Evolutionary conservation across 1,140 invertebrate species (phyloP).

Genomic region (Drosophila saltans): DNA sequence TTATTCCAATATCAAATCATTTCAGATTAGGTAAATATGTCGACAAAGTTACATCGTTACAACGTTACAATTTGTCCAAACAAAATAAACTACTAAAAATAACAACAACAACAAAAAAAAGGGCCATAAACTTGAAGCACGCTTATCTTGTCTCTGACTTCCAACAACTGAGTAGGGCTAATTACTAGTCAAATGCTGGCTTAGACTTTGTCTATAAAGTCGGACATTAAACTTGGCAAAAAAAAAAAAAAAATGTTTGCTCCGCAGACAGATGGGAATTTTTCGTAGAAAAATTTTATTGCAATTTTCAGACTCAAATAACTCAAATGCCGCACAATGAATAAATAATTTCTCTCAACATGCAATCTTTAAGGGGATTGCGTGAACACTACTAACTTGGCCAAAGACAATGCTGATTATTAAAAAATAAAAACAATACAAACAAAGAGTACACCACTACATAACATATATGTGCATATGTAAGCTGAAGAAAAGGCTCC

Average conservation of each 20-base stretch:
- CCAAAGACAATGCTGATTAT: conserved; percentile 17
- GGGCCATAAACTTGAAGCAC: conserved; percentile 36
- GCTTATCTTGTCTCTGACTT: conserved; percentile 12
- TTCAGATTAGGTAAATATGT: conserved; percentile 9
- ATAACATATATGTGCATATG: no score
- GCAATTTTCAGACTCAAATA: conserved; percentile 70
- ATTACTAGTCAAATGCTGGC: conserved; percentile 56
- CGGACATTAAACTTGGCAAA: conserved; percentile 72
- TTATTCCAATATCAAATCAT: conserved; percentile 19
- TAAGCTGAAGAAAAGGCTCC: neutral
- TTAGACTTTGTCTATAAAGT: conserved; percentile 29
- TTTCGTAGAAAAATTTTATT: conserved; percentile 52
- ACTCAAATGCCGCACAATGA: conserved; percentile 68
- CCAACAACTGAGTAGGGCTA: conserved; percentile 25
- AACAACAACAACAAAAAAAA: neutral
- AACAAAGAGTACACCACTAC: neutral
- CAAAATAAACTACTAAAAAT: neutral
- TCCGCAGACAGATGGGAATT: conserved; percentile 61
- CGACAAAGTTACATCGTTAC: conserved; percentile 7
- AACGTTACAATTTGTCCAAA: conserved; percentile 12
- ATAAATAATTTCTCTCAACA: conserved; percentile 67
- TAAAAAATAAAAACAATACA: conserved; percentile 16
- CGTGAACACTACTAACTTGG: conserved; percentile 60
- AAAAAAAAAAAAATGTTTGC: no score
- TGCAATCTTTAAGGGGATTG: conserved; percentile 66